These are phyloP conservation scores for Metridium senile DNA, from an alignment of 92 coral and sea anemone genomes.

Conservation along the genomic window DNA sequence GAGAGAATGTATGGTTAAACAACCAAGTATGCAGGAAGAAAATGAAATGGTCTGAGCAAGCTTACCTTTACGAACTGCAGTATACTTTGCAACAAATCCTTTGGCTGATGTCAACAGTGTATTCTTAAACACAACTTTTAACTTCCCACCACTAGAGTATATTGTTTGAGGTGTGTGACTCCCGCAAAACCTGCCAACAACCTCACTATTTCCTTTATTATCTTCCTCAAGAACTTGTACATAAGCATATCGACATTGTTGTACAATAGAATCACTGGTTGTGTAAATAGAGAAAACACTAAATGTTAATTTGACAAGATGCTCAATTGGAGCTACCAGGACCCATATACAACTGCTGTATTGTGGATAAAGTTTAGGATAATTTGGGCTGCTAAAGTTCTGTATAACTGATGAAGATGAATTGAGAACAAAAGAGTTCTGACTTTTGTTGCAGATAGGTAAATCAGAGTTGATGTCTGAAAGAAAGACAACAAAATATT, in stretches of 20 bases:
- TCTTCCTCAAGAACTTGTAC: constrained; percentile 31
- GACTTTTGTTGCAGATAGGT: constrained; percentile 48
- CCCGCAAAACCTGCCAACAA: constrained; percentile 48
- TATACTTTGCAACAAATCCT: constrained; percentile 42
- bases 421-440: constrained; percentile 33
- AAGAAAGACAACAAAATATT: not conserved
- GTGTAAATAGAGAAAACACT: constrained; percentile 39
- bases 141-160: constrained; percentile 42
- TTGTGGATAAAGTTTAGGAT: constrained; percentile 26
- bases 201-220: constrained; percentile 22
- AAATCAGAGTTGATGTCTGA: constrained; percentile 28
- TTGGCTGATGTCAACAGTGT: constrained; percentile 25
- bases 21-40: too few species aligned
- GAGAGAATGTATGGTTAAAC: too few species aligned
- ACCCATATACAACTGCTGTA: constrained; percentile 42
- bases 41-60: not conserved
- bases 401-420: constrained; percentile 25
- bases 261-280: constrained; percentile 16
- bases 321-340: constrained; percentile 26
- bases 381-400: constrained; percentile 47
- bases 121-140: constrained; percentile 41
- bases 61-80: constrained; percentile 44
- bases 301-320: constrained; percentile 38
- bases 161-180: constrained; percentile 34
- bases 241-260: constrained; percentile 41